Conservation (phyloP, 2,113 vertebrate genomes). For the Spheniscus mendiculus region DNA sequence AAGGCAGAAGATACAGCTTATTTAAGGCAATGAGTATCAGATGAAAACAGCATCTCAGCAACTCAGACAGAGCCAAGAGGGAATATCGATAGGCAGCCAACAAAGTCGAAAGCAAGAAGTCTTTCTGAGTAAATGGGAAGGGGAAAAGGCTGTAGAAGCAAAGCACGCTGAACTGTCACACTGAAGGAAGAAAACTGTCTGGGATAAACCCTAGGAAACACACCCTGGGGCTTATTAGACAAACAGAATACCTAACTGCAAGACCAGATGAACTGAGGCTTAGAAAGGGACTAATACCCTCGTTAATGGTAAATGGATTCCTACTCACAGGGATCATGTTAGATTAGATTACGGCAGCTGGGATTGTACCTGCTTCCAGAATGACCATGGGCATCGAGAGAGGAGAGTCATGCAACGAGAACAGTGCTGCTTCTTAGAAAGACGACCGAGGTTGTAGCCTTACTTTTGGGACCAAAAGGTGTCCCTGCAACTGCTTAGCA, state of each 20-base stretch:
- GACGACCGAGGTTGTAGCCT: background rate
- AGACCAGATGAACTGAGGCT: background rate
- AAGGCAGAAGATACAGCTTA: background rate
- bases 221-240: background rate
- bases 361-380: background rate
- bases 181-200: background rate
- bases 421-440: background rate
- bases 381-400: fast-evolving
- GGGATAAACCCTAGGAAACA: background rate
- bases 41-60: background rate
- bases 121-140: background rate
- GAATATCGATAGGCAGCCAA: fast-evolving
- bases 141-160: background rate
- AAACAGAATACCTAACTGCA: background rate
- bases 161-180: background rate
- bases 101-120: background rate
- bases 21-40: background rate
- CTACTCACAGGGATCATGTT: fast-evolving
- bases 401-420: fast-evolving
- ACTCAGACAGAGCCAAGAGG: background rate
- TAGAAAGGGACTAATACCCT: background rate
- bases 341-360: background rate
- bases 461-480: background rate
- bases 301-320: background rate
- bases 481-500: background rate